Conservation (phyloP, 2,797 vertebrate genomes). For the Rhynchonycteris naso region DNA sequence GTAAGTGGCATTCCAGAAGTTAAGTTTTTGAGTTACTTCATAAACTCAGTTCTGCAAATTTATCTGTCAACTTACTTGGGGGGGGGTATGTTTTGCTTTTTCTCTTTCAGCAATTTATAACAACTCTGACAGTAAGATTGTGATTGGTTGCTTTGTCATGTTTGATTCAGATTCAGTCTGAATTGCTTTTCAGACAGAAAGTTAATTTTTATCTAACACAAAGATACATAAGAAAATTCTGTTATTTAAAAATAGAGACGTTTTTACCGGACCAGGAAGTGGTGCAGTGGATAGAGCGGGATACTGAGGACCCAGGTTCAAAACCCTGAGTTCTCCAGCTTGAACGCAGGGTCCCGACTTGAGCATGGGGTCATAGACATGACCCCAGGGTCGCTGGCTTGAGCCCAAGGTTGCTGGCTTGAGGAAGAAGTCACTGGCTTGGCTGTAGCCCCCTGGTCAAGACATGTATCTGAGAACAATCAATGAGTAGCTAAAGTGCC, state of each 20-base stretch:
- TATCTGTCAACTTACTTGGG: neutral
- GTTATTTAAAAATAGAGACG: neutral
- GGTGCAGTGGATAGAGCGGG: too few species aligned
- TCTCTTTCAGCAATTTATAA: neutral
- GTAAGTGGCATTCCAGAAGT: neutral
- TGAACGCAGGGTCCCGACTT: too few species aligned
- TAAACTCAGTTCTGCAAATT: neutral
- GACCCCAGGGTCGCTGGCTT: too few species aligned
- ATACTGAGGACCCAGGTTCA: too few species aligned
- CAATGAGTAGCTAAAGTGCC: too few species aligned
- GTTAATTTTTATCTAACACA: neutral
- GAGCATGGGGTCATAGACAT: too few species aligned
- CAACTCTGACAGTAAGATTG: neutral
- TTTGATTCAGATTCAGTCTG: neutral
- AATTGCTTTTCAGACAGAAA: neutral
- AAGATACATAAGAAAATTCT: neutral
- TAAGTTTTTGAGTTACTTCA: neutral
- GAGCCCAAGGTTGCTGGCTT: too few species aligned
- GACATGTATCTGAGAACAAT: too few species aligned
- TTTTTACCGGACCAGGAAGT: neutral
- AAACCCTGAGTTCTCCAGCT: too few species aligned
- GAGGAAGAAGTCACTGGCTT: too few species aligned
- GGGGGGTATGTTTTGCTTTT: neutral
- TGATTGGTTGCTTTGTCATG: neutral
- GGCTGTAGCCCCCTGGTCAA: too few species aligned